These are phyloP conservation scores for Mechanitis messenoides DNA, from an alignment of 2,888 invertebrate species.

Conservation along the genomic window DNA sequence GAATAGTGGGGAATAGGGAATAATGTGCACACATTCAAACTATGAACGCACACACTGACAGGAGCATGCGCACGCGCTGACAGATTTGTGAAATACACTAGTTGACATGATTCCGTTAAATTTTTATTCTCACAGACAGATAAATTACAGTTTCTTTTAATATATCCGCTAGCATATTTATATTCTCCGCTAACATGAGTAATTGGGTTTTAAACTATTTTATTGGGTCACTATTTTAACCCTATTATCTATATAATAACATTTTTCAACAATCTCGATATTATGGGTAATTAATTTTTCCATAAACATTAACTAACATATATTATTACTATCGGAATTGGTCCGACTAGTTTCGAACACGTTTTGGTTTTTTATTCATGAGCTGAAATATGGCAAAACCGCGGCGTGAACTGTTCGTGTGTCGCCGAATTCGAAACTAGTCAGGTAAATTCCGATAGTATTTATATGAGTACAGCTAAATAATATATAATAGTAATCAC, in stretches of 20 bases:
- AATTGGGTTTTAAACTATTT: constrained; percentile 19
- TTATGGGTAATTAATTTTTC: not conserved
- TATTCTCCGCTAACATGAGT: constrained; percentile 5
- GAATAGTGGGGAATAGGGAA: constrained; percentile 57
- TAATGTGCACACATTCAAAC: constrained; percentile 32
- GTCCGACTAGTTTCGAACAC: not conserved
- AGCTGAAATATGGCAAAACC: too few species aligned
- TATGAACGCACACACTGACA: constrained; percentile 48
- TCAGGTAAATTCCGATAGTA: too few species aligned
- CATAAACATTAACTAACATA: not conserved
- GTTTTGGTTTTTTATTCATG: too few species aligned
- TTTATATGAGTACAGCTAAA: too few species aligned
- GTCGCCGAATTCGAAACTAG: too few species aligned
- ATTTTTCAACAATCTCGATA: too few species aligned
- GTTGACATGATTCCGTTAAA: constrained; percentile 42
- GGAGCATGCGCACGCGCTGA: constrained; percentile 46
- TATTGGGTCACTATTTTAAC: constrained; percentile 5
- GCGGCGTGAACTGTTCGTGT: too few species aligned
- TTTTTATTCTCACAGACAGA: constrained; percentile 26
- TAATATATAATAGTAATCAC: too few species aligned
- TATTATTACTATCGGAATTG: not conserved
- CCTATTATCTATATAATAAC: not conserved
- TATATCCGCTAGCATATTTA: too few species aligned
- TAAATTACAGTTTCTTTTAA: constrained; percentile 14
- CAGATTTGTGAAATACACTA: constrained; percentile 70